Conservation (phyloP, 2,113 vertebrate genomes). For the Xenopus tropicalis region DNA sequence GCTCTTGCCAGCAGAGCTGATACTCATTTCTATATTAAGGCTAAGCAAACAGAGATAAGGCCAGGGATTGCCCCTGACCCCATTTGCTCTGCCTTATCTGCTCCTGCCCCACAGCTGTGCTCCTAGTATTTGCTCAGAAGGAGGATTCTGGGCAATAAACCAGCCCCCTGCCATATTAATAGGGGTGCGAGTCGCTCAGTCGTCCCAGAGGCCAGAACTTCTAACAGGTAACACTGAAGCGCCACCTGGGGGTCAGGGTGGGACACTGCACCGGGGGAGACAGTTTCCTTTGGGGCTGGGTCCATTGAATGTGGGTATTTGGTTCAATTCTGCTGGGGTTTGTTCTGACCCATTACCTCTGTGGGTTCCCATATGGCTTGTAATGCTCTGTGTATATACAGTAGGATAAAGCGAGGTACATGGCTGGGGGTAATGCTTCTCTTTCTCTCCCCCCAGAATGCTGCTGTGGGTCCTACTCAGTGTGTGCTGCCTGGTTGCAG, state of each 20-base stretch:
- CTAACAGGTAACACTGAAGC: background rate
- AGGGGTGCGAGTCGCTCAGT: background rate
- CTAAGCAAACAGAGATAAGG: conserved; percentile 26
- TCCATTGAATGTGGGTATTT: too few species aligned
- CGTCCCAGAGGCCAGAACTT: conserved; percentile 4
- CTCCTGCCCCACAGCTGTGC: conserved; percentile 20
- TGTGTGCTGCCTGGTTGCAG: conserved; percentile 13
- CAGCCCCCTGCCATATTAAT: conserved; percentile 5
- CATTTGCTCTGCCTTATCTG: conserved; percentile 5
- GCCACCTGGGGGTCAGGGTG: background rate
- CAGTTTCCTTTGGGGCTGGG: background rate
- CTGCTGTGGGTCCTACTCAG: conserved; percentile 23
- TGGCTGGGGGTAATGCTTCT: background rate
- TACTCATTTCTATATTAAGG: background rate
- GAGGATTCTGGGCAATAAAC: background rate
- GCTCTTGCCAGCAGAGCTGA: conserved; percentile 23
- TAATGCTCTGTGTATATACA: background rate
- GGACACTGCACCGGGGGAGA: too few species aligned
- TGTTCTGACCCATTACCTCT: background rate
- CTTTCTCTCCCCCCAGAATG: conserved; percentile 4
- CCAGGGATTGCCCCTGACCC: conserved; percentile 18
- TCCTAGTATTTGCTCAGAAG: conserved; percentile 10
- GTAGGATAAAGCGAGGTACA: background rate
- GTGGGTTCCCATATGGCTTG: background rate
- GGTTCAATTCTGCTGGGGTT: background rate